Base-by-base conservation (phyloP, 2,113 vertebrate species). In the Copsychus sechellarum region DNA sequence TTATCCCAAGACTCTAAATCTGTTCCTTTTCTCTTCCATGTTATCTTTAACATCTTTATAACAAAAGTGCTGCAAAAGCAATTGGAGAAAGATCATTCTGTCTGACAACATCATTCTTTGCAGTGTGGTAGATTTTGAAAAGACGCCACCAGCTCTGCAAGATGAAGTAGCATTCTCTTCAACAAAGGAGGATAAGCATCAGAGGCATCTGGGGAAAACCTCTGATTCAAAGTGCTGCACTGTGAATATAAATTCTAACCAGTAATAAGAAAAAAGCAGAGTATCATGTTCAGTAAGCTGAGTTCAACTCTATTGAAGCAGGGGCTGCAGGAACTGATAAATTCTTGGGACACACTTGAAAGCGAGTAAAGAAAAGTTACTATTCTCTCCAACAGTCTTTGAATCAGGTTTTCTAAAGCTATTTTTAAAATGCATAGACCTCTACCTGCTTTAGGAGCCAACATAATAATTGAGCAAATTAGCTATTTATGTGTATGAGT, bases 131-230 rank as follows among this genome's bases (percentile, higher is more conserved):
- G 58, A 15, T 38, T 81, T 48, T 96, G 85, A 94, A 96, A 91
- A 86, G 90, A 88, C 56, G 90, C 92, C 74, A 60, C 73, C 67
- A 74, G 88, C 76, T 69, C 83, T 71, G 79, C 58, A 66, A 38
- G 88, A 73, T 53, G 85, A 81, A 93, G 64, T 4, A 88, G 88
- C 60, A 66, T 95, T 92, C 71, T 86, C 76, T 73, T 56, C 60
- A 71, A 95, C 94, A 97, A 96, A 95, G 69, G 72, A 93, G 79
- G 93, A 96, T 93, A 94, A 97, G 92, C 76, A 97, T 95, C 92
- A 93, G 95, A 93, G 87, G 88, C 88, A 90, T 67, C 94, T 78
- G 54, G 88, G 95, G 94, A 83, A 90, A 96, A 94, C 72, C 80
- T 81, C 84, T 61, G 72, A 84, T 90, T 94, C 93, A 60, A 48